Percentiles rank a stretch among this genome's conserved stretches.
Evolutionary conservation across 2,888 invertebrate species (phyloP).

Genomic region (Napeogenes sylphis): DNA sequence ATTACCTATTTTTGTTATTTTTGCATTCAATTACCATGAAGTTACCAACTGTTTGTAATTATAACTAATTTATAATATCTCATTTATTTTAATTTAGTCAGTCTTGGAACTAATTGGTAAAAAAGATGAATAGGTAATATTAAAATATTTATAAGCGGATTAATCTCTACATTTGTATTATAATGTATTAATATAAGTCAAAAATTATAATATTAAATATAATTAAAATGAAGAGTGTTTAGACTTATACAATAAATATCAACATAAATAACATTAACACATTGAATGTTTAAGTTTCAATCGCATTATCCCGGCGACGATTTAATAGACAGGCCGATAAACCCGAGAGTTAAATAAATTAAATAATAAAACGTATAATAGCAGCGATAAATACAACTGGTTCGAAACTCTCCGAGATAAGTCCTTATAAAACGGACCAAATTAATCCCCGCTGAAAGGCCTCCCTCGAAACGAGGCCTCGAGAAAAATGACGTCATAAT

Average conservation of each 20-base stretch:
- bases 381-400: slow-evolving; percentile 73
- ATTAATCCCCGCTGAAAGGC: slow-evolving; percentile 75
- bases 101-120: slow-evolving; percentile 52
- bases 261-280: slow-evolving; percentile 20
- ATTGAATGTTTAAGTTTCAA: slow-evolving; percentile 60
- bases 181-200: not conserved
- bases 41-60: slow-evolving; percentile 48
- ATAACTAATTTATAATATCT: slow-evolving; percentile 51
- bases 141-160: too few relatives aligned
- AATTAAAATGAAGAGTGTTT: not conserved
- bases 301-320: slow-evolving; percentile 68
- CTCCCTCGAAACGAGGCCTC: slow-evolving; percentile 37
- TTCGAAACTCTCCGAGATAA: slow-evolving; percentile 66
- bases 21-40: slow-evolving; percentile 36
- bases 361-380: slow-evolving; percentile 77
- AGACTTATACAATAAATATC: slow-evolving; percentile 10
- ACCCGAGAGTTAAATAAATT: slow-evolving; percentile 74
- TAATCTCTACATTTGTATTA: too few relatives aligned
- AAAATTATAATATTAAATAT: not conserved
- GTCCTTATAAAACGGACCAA: slow-evolving; percentile 73
- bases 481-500: slow-evolving; percentile 73
- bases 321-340: slow-evolving; percentile 75
- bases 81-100: slow-evolving; percentile 55
- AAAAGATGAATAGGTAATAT: too few relatives aligned
- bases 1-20: too few relatives aligned